Evolutionary conservation across 2,797 vertebrate species (phyloP), one percentile per base, ranked within the genome.

Genomic region (Calcarius lapponicus): DNA sequence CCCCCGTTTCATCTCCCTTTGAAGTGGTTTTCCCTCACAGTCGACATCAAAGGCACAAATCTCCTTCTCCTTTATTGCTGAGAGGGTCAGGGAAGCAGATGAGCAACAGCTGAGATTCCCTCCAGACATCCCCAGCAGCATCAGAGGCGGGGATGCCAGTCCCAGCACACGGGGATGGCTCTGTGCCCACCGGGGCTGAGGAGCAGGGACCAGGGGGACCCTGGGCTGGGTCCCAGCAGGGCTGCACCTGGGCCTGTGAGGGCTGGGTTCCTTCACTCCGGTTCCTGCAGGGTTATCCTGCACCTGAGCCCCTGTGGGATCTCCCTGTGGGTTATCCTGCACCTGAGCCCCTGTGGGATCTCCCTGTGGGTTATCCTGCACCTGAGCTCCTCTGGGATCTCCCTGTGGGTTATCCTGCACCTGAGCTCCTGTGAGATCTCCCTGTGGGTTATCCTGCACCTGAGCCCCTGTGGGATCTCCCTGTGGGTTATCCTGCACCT

Each of bases 201-300:
- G 2, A 4, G 34, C 0, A 1, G 38, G 31, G 5, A 36, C 61
- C 7, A 43, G 29, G 6, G 4, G 34, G 53, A 1, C 21, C 43
- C 0, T 0, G 0, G 42, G 0, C 0, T 5, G 25, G 18, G 47
- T 15, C 36, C 36, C 28, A 2, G 1, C n/a, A 5, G 43, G 47
- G 26, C 40, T 11, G 15, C 3, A 2, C 6, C 45, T 6, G 45
- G 24, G 13, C 43, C 45, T 4, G 56, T n/a, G 25, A 21, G 8
- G 2, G 1, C 16, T 13, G 53, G 5, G 9, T 10, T 5, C 7
- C n/a, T 9, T 8, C 26, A 7, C 26, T 3, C 9, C 21, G 21
- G 25, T 3, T 11, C 34, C 31, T 17, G 36, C 2, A 6, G 32
- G 45, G 25, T 31, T 8, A 14, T 8, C 32, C 32, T 20, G 4